Conservation (phyloP, 1,140 invertebrate species). For the Brachionus asplanchnoidis region DNA sequence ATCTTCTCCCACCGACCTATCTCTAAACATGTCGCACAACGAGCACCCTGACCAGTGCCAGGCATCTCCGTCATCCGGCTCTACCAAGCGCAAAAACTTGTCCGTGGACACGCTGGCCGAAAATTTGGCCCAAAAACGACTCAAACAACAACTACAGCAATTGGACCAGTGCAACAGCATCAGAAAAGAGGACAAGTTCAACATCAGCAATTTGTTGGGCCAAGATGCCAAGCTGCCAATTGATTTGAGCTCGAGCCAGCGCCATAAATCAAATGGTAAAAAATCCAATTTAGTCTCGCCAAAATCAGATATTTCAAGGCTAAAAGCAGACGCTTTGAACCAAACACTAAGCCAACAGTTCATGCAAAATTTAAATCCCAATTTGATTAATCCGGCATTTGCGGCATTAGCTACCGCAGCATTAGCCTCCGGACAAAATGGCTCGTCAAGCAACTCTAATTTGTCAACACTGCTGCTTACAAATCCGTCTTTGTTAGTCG, state of each 20-base stretch:
- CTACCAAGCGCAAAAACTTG: background rate
- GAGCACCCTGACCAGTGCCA: background rate
- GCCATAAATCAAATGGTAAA: background rate
- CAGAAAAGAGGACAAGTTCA: constrained; percentile 33
- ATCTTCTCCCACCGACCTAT: background rate
- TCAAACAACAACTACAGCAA: constrained; percentile 28
- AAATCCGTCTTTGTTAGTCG: constrained; percentile 32
- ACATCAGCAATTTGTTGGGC: constrained; percentile 28
- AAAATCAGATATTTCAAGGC: constrained; percentile 11
- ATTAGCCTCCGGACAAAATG: background rate
- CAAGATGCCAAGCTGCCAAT: background rate
- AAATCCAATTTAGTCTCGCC: constrained; percentile 2
- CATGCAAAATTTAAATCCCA: constrained; percentile 3
- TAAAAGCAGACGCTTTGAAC: background rate
- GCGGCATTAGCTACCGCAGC: background rate
- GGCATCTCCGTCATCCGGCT: background rate
- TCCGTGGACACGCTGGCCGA: constrained; percentile 36
- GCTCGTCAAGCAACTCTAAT: background rate
- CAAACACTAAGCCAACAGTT: constrained; percentile 7
- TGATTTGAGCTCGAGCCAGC: background rate
- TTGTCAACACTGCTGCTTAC: background rate
- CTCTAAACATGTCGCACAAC: background rate
- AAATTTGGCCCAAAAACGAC: constrained; percentile 38
- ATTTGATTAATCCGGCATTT: background rate
- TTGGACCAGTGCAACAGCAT: background rate